phyloP scores from a whole-genome alignment of 1,140 invertebrate genomes.

The Papilio aristodemus region DNA sequence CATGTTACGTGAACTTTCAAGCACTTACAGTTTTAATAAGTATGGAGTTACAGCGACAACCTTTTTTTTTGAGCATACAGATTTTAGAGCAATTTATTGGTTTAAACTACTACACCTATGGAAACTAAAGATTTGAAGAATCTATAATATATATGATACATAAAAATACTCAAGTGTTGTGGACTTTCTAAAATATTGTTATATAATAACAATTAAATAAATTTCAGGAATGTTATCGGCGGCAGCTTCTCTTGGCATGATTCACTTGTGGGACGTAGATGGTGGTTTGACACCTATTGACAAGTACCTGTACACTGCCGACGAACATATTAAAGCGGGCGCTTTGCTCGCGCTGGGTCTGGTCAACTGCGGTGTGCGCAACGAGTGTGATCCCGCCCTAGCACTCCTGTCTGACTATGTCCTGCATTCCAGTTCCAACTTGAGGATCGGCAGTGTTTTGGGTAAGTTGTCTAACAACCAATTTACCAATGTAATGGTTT shows the following conservation, averaged over 20 bases:
- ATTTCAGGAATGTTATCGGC: conserved; percentile 94
- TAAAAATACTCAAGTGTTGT: no score
- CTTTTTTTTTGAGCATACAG: no score
- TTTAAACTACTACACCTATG: no score
- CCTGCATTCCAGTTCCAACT: conserved; percentile 91
- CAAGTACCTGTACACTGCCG: conserved; percentile 98
- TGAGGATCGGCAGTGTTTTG: conserved; percentile 96
- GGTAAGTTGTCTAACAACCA: conserved; percentile 82
- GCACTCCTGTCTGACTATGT: conserved; percentile 98
- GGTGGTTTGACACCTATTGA: conserved; percentile 98
- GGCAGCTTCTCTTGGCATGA: conserved; percentile 96
- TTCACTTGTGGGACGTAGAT: conserved; percentile 98
- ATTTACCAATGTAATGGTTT: no score
- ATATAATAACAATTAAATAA: background rate
- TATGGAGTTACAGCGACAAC: no score
- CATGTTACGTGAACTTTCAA: no score
- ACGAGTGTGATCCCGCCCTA: conserved; percentile 99
- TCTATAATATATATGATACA: no score
- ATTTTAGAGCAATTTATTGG: no score
- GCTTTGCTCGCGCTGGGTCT: conserved; percentile 98
- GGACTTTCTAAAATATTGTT: background rate
- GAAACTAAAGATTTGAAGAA: no score
- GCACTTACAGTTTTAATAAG: no score
- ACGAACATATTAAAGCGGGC: conserved; percentile 97
- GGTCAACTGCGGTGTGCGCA: conserved; percentile 98